Percentiles rank a stretch among this genome's conserved stretches.
Evolutionary conservation across 2,113 vertebrate species (phyloP).

Genomic region (Petrocephalus microphthalmus): DNA sequence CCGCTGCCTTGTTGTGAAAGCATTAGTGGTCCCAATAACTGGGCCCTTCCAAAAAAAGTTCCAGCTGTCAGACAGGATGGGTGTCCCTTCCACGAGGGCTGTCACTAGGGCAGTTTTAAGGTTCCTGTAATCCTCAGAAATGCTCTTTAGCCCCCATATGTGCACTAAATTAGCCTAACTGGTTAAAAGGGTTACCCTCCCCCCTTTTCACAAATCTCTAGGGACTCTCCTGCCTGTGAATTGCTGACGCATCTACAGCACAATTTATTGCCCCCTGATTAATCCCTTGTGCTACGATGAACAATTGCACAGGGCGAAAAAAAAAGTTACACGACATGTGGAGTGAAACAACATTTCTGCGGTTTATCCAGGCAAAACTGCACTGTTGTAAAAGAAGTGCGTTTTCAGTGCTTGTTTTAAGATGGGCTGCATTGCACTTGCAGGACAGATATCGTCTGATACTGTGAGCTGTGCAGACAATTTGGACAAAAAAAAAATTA

Average conservation of each 20-base stretch:
- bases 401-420: background rate
- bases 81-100: background rate
- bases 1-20: slow-evolving; percentile 3
- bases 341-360: background rate
- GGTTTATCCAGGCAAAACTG: background rate
- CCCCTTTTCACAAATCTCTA: no score
- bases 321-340: background rate
- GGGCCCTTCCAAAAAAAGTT: background rate
- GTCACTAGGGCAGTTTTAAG: background rate
- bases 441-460: background rate
- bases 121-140: no score
- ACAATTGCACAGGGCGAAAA: background rate
- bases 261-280: background rate
- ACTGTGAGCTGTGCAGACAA: slow-evolving; percentile 13
- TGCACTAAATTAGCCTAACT: background rate
- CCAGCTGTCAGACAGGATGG: slow-evolving; percentile 11
- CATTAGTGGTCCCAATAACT: slow-evolving; percentile 26
- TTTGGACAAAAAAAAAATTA: slow-evolving; percentile 13
- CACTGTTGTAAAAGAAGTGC: background rate
- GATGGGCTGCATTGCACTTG: background rate
- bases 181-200: no score
- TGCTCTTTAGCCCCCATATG: no score
- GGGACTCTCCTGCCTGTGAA: no score
- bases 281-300: background rate
- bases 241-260: background rate